Percentiles rank a stretch among this genome's conserved stretches.
Conservation (phyloP, 2,113 vertebrate genomes). For the Rynchops niger region DNA sequence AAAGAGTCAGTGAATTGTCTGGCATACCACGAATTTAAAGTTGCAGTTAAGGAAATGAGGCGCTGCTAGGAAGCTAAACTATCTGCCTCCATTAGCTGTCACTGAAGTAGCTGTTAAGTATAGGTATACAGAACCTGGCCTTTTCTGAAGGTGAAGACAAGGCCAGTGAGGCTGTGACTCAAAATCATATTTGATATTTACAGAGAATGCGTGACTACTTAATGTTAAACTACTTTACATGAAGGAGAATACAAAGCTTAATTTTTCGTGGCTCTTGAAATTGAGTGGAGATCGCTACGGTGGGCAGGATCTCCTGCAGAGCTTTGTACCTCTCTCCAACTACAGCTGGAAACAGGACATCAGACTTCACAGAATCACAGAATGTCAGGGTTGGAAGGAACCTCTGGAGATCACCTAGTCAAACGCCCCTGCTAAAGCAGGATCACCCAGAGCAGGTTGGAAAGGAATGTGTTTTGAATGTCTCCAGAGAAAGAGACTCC, state of each 20-base stretch:
- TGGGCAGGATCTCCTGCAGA: neutral
- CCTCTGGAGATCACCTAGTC: neutral
- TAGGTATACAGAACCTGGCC: neutral
- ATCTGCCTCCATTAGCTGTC: neutral
- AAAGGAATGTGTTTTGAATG: neutral
- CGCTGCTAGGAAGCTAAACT: neutral
- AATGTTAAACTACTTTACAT: neutral
- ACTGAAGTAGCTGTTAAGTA: neutral
- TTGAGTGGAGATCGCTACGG: rapidly evolving
- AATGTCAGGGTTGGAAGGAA: neutral
- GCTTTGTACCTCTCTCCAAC: neutral
- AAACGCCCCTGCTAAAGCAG: neutral
- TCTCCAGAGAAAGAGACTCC: neutral
- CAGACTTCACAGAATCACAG: neutral
- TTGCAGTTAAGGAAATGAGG: neutral
- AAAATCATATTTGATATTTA: neutral
- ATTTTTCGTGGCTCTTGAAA: neutral
- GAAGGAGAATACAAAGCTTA: neutral
- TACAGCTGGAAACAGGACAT: neutral
- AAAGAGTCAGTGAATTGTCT: neutral
- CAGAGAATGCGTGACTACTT: neutral
- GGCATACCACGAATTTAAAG: neutral
- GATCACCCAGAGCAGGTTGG: neutral
- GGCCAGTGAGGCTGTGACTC: neutral
- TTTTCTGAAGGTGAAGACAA: neutral